Percentiles rank a stretch among this genome's conserved stretches.
Evolutionary conservation across 2,888 invertebrate species (phyloP).

Genomic region (Lordiphosa andalusiaca): DNA sequence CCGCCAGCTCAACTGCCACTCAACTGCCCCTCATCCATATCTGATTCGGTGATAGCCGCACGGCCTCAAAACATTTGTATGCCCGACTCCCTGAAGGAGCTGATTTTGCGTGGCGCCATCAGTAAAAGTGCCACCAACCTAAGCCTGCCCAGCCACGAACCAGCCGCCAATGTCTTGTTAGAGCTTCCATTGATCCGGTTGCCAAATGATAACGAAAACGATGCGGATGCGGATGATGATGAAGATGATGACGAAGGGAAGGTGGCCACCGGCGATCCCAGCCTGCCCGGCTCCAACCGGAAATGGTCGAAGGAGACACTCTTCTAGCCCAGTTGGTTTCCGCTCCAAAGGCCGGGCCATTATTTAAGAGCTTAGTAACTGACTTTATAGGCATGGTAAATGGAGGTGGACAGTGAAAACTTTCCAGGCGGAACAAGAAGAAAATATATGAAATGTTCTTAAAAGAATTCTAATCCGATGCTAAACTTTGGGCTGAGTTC

Average conservation of each 20-base stretch:
- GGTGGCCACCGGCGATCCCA: slow-evolving; percentile 72
- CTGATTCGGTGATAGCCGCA: slow-evolving; percentile 72
- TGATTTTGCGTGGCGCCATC: slow-evolving; percentile 67
- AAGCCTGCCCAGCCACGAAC: slow-evolving; percentile 30
- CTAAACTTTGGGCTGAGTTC: too few species aligned
- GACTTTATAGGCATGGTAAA: slow-evolving; percentile 43
- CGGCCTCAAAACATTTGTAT: slow-evolving; percentile 74
- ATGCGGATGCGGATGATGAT: slow-evolving; percentile 27
- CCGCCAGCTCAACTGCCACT: slow-evolving; percentile 65
- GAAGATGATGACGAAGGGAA: slow-evolving; percentile 37
- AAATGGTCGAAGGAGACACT: slow-evolving; percentile 89
- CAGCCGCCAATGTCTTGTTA: slow-evolving; percentile 74
- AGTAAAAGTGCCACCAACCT: slow-evolving; percentile 66
- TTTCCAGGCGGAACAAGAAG: not conserved
- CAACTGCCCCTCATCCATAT: slow-evolving; percentile 74
- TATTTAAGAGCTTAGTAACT: slow-evolving; percentile 65
- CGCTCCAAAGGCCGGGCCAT: slow-evolving; percentile 36
- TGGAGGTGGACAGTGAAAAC: slow-evolving; percentile 16
- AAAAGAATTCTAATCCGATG: too few species aligned
- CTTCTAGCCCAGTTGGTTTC: slow-evolving; percentile 83
- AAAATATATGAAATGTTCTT: not conserved
- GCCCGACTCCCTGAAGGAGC: slow-evolving; percentile 77
- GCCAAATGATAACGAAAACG: slow-evolving; percentile 69
- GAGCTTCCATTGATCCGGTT: slow-evolving; percentile 80
- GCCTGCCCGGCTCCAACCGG: slow-evolving; percentile 78